Conservation (phyloP, 2,888 invertebrate species). For the Andrena minutula region DNA sequence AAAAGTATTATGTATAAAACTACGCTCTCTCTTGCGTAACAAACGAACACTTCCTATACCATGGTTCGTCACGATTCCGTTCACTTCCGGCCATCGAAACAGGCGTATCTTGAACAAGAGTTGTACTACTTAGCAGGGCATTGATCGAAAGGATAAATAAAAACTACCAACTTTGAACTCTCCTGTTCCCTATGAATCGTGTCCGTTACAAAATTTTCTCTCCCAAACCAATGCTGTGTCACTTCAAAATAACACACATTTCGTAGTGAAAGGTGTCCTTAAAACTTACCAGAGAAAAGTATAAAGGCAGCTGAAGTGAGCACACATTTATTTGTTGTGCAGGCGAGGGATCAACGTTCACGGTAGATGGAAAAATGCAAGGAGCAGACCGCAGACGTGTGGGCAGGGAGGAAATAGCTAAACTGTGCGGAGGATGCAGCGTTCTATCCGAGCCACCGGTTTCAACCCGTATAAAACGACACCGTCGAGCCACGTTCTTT, state of each 20-base stretch:
- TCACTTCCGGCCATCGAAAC: constrained; percentile 57
- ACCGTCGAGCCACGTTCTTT: constrained; percentile 48
- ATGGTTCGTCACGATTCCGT: constrained; percentile 47
- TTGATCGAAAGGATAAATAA: neutral
- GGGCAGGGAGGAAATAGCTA: constrained; percentile 57
- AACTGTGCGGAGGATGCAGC: constrained; percentile 60
- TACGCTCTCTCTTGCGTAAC: constrained; percentile 44
- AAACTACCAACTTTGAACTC: neutral
- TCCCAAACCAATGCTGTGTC: no score
- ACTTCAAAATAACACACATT: no score
- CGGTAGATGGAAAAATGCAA: constrained; percentile 18
- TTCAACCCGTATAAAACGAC: constrained; percentile 50
- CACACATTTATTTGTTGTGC: constrained; percentile 12
- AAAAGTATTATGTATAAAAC: constrained; percentile 40
- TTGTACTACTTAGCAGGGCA: neutral
- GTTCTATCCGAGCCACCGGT: constrained; percentile 45
- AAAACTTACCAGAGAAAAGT: neutral
- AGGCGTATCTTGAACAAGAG: constrained; percentile 16
- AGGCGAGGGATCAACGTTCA: constrained; percentile 29
- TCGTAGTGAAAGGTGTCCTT: no score
- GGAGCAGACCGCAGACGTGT: constrained; percentile 53
- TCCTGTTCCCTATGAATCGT: no score
- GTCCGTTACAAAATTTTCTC: no score
- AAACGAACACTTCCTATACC: constrained; percentile 36
- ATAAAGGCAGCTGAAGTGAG: constrained; percentile 9